Percentiles rank a stretch among this genome's conserved stretches.
phyloP scores from a whole-genome alignment of 2,113 vertebrate genomes.

The Mormyrus lacerda region DNA sequence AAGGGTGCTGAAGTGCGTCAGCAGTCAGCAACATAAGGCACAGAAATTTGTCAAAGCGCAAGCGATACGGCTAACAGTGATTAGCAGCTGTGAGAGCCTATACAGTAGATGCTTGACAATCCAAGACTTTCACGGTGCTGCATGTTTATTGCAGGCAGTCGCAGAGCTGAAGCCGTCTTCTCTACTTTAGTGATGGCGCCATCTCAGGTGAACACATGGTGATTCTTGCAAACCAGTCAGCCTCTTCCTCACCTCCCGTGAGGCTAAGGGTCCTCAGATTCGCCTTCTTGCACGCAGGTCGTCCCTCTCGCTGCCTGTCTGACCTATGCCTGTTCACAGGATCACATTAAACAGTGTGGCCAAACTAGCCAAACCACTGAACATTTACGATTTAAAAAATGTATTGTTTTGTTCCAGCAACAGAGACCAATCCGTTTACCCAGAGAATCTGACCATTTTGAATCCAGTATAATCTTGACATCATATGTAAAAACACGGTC shows the following conservation, averaged over 20 bases:
- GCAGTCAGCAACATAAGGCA: background rate
- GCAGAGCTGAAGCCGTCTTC: background rate
- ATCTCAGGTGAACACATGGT: background rate
- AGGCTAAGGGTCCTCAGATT: background rate
- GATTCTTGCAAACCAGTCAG: background rate
- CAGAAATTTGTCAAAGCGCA: background rate
- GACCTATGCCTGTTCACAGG: background rate
- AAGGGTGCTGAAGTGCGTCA: background rate
- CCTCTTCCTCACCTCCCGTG: background rate
- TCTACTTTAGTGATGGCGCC: background rate
- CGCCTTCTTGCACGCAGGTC: background rate
- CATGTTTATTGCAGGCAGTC: background rate
- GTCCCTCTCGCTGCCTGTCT: background rate
- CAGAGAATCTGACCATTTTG: background rate
- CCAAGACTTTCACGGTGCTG: background rate
- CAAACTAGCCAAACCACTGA: background rate
- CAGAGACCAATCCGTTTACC: background rate
- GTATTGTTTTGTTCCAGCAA: background rate
- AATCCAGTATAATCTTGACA: background rate
- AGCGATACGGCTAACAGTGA: background rate
- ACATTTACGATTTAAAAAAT: background rate
- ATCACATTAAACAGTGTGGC: background rate
- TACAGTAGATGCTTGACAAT: background rate
- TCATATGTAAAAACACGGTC: background rate
- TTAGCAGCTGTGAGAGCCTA: background rate